phyloP scores from a whole-genome alignment of 2,888 invertebrate genomes.

The Cerceris rybyensis region DNA sequence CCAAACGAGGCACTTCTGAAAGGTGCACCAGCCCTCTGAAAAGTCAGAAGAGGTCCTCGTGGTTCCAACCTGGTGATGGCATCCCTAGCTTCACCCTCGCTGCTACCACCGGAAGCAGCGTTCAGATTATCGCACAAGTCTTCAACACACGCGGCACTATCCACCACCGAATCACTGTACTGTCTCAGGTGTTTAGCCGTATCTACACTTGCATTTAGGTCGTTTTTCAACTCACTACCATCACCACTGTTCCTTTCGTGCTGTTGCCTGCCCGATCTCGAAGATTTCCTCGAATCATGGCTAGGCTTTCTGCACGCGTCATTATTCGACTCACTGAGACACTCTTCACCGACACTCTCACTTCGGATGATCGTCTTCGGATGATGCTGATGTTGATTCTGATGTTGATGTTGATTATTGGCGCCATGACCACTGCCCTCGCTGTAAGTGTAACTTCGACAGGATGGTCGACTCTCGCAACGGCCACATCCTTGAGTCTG shows the following conservation, averaged over 20 bases:
- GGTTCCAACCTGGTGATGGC: conserved; percentile 76
- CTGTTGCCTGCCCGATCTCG: conserved; percentile 50
- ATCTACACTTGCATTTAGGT: conserved; percentile 52
- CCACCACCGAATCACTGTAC: conserved; percentile 77
- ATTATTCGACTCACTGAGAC: conserved; percentile 62
- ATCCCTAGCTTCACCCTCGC: conserved; percentile 75
- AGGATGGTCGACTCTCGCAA: conserved; percentile 67
- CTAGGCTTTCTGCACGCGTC: conserved; percentile 53
- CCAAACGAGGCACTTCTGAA: conserved; percentile 94
- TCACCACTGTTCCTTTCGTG: conserved; percentile 67
- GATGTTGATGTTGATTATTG: conserved; percentile 48
- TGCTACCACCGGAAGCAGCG: conserved; percentile 50
- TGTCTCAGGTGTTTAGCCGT: conserved; percentile 72
- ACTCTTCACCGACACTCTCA: conserved; percentile 78
- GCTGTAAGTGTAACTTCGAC: conserved; percentile 74
- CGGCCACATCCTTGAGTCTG: conserved; percentile 57
- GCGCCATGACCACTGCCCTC: conserved; percentile 66
- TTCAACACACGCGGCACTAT: conserved; percentile 67
- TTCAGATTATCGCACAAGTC: conserved; percentile 63
- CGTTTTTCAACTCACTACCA: conserved; percentile 62
- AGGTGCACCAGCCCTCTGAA: conserved; percentile 81
- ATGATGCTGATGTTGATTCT: conserved; percentile 48
- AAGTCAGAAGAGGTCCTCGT: conserved; percentile 71
- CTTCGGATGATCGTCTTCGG: conserved; percentile 70
- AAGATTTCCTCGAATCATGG: conserved; percentile 52